A percentile compares a stretch with the other conserved stretches of the same genome.
Conservation (phyloP, 2,113 vertebrate species). For the Bothrops jararaca region DNA sequence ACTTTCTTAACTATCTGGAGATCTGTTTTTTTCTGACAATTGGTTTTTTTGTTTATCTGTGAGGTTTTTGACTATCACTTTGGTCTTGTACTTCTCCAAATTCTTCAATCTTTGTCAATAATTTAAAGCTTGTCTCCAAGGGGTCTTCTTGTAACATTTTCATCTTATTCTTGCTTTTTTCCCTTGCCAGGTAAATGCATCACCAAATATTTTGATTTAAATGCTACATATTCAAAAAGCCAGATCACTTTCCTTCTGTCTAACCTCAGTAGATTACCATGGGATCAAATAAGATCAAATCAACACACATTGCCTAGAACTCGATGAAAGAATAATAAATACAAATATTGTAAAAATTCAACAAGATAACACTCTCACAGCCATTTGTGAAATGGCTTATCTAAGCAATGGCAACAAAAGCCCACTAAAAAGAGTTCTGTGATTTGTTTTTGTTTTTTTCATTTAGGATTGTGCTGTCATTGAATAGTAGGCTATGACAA, state of each 20-base stretch:
- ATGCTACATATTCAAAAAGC: background rate
- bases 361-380: background rate
- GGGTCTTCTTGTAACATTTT: too few relatives aligned
- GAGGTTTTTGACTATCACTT: too few relatives aligned
- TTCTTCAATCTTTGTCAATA: too few relatives aligned
- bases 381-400: background rate
- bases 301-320: background rate
- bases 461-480: background rate
- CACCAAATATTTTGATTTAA: background rate
- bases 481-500: background rate
- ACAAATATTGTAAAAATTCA: background rate
- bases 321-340: background rate
- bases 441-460: background rate
- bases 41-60: too few relatives aligned
- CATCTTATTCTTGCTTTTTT: too few relatives aligned
- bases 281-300: background rate
- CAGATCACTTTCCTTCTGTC: background rate
- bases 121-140: too few relatives aligned
- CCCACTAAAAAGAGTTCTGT: background rate
- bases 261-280: background rate
- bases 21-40: too few relatives aligned
- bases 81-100: too few relatives aligned
- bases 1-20: too few relatives aligned
- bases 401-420: constrained; percentile 20
- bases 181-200: too few relatives aligned